phyloP scores from a whole-genome alignment of 2,113 vertebrate species.

The Eulemur rufifrons region DNA sequence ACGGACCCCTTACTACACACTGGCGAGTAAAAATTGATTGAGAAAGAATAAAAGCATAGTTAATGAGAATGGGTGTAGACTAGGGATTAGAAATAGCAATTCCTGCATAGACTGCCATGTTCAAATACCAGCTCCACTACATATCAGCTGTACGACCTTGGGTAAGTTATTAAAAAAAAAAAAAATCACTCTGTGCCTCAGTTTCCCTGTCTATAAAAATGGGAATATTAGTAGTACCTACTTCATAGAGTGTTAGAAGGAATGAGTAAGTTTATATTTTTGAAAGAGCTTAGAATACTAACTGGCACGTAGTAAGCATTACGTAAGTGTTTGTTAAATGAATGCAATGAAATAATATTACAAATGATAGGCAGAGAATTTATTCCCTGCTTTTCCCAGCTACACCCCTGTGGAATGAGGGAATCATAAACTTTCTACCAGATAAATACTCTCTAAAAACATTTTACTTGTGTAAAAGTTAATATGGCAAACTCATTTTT shows the following conservation, averaged over 20 bases:
- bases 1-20: not conserved
- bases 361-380: not conserved
- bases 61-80: not conserved
- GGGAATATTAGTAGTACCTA: not conserved
- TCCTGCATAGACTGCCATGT: not conserved
- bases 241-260: not conserved
- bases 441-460: not conserved
- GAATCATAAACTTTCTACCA: not conserved
- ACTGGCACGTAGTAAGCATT: not conserved
- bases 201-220: not conserved
- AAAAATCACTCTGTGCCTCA: not conserved
- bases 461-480: not conserved
- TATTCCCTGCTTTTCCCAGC: not conserved
- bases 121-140: not conserved
- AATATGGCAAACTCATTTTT: not conserved
- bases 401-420: not conserved
- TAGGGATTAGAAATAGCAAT: not conserved
- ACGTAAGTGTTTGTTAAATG: not conserved
- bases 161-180: not conserved
- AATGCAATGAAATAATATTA: not conserved
- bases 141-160: not conserved
- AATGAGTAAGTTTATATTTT: not conserved
- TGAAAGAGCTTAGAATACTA: slow-evolving; percentile 7
- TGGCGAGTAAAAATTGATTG: not conserved
- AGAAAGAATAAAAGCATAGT: not conserved